phyloP scores from a whole-genome alignment of 1,140 invertebrate species.

The Lamellibrachia luymesi region DNA sequence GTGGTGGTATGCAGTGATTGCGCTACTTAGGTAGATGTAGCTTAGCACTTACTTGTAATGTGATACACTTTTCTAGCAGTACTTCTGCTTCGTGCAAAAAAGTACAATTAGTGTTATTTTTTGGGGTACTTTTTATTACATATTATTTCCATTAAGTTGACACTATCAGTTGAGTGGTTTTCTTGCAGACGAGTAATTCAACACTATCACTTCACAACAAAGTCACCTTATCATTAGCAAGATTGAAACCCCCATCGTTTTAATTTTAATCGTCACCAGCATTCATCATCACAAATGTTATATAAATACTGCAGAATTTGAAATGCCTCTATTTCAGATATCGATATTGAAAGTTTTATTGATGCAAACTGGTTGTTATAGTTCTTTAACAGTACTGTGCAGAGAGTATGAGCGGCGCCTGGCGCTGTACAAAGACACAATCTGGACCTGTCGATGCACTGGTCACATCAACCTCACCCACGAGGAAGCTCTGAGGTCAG shows the following conservation, averaged over 20 bases:
- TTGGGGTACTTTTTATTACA: background rate
- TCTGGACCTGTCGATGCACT: constrained; percentile 60
- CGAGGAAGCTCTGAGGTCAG: constrained; percentile 57
- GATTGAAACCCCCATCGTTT: too few species aligned
- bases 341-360: background rate
- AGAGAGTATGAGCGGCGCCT: constrained; percentile 52
- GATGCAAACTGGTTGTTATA: background rate
- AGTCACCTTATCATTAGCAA: background rate
- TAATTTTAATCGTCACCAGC: background rate
- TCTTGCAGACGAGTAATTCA: background rate
- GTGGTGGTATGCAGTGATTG: too few species aligned
- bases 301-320: background rate
- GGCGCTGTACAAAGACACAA: constrained; percentile 47
- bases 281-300: background rate
- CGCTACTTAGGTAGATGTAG: too few species aligned
- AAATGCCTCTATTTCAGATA: background rate
- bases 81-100: background rate
- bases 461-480: constrained; percentile 58
- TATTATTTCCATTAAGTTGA: background rate
- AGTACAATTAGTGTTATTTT: background rate
- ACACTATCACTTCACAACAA: background rate
- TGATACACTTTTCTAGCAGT: too few species aligned
- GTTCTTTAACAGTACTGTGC: constrained; percentile 36
- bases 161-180: background rate
- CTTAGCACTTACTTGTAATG: too few species aligned